phyloP scores from a whole-genome alignment of 2,113 vertebrate species.

The Cyprinus carpio region DNA sequence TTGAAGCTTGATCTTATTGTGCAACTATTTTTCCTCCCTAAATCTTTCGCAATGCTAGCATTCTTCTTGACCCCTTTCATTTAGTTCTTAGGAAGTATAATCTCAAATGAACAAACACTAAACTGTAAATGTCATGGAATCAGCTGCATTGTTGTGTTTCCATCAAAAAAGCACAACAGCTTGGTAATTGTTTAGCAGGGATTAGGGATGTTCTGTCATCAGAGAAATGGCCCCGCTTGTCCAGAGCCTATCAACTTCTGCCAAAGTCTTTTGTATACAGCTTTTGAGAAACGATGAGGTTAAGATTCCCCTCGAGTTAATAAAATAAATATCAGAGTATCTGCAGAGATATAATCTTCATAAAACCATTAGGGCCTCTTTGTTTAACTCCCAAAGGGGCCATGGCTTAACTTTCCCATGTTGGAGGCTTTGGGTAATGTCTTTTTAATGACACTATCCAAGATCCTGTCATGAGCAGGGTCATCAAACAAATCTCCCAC shows the following conservation, averaged over 20 bases:
- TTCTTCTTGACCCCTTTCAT: not conserved
- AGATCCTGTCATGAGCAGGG: conserved; percentile 34
- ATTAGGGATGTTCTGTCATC: conserved; percentile 37
- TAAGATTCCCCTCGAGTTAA: conserved; percentile 55
- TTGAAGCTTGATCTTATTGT: too few species aligned
- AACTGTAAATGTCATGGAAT: conserved; percentile 26
- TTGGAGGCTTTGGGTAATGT: conserved; percentile 57
- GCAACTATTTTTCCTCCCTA: too few species aligned
- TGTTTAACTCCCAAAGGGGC: conserved; percentile 58
- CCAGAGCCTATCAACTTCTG: conserved; percentile 19
- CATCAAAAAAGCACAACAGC: not conserved
- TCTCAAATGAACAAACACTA: not conserved
- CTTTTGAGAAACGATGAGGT: conserved; percentile 47
- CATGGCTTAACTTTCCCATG: conserved; percentile 52
- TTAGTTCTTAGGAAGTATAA: not conserved
- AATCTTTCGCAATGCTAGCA: too few species aligned
- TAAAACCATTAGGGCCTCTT: conserved; percentile 62
- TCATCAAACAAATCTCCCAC: conserved; percentile 36
- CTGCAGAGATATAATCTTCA: conserved; percentile 61
- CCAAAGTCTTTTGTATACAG: conserved; percentile 44
- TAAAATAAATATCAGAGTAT: conserved; percentile 68
- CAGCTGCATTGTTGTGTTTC: conserved; percentile 24
- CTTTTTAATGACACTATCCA: conserved; percentile 60
- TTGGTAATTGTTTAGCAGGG: not conserved
- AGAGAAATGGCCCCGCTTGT: not conserved